Conservation (phyloP, 2,113 vertebrate species). For the Aplodontia rufa region DNA sequence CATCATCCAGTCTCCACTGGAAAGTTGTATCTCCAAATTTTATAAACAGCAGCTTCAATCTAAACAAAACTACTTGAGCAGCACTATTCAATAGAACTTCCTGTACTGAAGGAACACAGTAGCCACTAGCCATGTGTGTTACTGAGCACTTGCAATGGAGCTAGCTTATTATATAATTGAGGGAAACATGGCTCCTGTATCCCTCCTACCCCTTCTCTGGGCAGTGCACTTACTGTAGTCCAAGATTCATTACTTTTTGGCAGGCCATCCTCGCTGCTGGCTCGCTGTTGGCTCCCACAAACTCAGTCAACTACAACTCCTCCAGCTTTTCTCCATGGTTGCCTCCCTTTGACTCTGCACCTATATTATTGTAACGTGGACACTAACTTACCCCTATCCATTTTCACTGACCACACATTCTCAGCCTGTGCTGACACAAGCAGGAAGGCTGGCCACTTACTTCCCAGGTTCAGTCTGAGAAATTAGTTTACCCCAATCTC, state of each 20-base stretch:
- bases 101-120: neutral
- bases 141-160: neutral
- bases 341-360: neutral
- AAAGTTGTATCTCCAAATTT: neutral
- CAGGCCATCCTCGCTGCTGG: neutral
- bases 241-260: neutral
- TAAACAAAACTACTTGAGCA: neutral
- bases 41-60: neutral
- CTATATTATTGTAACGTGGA: neutral
- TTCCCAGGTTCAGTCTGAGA: neutral
- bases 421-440: neutral
- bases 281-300: neutral
- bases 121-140: neutral
- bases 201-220: neutral
- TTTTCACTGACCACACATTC: neutral
- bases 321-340: neutral
- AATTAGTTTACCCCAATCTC: conserved; percentile 43
- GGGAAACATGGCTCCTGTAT: neutral
- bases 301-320: neutral
- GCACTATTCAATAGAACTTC: neutral
- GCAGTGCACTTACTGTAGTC: neutral
- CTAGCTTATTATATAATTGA: neutral
- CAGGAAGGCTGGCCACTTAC: neutral
- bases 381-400: neutral
- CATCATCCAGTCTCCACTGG: neutral